Evolutionary conservation across 2,797 vertebrate species (phyloP).

Genomic region (Phylloscopus collybita): DNA sequence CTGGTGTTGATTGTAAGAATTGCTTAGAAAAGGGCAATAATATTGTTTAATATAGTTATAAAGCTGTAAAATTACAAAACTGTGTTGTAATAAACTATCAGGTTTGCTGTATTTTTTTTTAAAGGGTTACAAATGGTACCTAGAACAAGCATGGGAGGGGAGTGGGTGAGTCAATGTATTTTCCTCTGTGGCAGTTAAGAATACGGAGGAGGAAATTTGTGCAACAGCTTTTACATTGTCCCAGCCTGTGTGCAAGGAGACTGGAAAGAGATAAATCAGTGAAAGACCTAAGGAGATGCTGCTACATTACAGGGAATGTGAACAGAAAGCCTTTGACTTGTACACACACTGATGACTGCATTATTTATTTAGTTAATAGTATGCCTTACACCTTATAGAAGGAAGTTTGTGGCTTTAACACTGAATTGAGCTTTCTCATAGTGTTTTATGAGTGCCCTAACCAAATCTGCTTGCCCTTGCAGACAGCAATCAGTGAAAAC

Average conservation of each 20-base stretch:
- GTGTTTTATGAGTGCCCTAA: background rate
- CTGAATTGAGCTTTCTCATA: fast-evolving
- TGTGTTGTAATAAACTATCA: background rate
- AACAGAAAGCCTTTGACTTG: background rate
- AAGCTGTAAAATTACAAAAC: background rate
- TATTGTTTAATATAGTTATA: background rate
- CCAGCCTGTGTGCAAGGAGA: background rate
- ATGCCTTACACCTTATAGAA: background rate
- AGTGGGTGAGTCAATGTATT: background rate
- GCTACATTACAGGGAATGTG: fast-evolving
- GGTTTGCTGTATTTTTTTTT: background rate
- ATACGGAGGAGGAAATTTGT: background rate
- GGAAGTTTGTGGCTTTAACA: background rate
- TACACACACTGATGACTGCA: background rate
- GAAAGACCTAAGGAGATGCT: background rate
- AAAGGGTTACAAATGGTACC: background rate
- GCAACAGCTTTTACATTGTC: background rate
- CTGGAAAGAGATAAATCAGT: fast-evolving
- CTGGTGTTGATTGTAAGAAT: background rate
- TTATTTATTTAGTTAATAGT: background rate
- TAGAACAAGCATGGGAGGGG: background rate
- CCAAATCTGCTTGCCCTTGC: slow-evolving; percentile 32
- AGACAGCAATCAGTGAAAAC: slow-evolving; percentile 96
- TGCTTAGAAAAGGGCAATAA: background rate
- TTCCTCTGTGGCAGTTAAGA: background rate